Conservation (phyloP, 2,888 invertebrate genomes). For the Ornithoptera priamus region DNA sequence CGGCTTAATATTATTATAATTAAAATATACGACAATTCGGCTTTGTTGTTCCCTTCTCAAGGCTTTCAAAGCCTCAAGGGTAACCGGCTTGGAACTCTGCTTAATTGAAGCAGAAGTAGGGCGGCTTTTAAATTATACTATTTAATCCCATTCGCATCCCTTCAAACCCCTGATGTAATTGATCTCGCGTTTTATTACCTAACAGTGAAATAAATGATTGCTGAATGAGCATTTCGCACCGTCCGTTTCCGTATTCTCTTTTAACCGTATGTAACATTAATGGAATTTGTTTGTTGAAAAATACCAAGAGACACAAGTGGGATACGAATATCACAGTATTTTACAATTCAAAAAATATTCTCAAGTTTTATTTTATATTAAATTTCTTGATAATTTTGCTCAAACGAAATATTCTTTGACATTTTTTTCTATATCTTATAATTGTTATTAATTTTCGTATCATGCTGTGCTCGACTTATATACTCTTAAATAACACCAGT, state of each 20-base stretch:
- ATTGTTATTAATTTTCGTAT: no score
- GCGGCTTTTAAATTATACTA: slow-evolving; percentile 28
- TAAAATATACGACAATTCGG: slow-evolving; percentile 29
- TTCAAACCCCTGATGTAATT: slow-evolving; percentile 27
- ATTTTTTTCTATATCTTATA: no score
- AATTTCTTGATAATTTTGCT: no score
- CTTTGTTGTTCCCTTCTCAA: slow-evolving; percentile 26
- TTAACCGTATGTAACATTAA: background rate
- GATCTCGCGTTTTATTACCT: slow-evolving; percentile 20
- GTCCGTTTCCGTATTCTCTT: background rate
- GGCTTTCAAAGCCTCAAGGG: slow-evolving; percentile 27
- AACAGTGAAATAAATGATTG: slow-evolving; percentile 11
- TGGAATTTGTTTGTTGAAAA: background rate
- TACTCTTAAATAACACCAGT: no score
- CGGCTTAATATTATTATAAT: slow-evolving; percentile 24
- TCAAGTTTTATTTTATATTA: no score
- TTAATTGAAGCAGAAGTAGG: slow-evolving; percentile 28
- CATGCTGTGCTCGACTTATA: no score
- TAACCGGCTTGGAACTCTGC: slow-evolving; percentile 21
- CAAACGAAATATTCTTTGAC: no score
- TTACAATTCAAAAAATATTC: no score
- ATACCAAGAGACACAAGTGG: background rate
- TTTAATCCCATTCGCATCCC: slow-evolving; percentile 27
- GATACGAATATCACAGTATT: no score
- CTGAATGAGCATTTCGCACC: slow-evolving; percentile 4